Conservation (phyloP, 2,113 vertebrate genomes). For the Petromus typicus region DNA sequence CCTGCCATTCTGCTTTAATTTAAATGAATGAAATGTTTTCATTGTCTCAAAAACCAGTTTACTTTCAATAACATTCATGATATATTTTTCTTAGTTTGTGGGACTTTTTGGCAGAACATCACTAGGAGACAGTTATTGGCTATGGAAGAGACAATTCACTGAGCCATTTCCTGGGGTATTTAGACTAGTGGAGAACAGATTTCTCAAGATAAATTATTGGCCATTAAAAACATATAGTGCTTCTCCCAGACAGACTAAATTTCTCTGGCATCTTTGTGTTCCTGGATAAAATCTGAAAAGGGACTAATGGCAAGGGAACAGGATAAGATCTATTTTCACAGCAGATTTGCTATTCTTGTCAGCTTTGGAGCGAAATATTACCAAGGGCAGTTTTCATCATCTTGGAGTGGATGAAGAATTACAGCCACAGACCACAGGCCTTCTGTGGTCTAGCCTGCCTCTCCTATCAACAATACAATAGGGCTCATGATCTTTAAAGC, state of each 20-base stretch:
- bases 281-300: slow-evolving; percentile 67
- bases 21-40: slow-evolving; percentile 82
- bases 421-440: slow-evolving; percentile 26
- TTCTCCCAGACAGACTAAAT: slow-evolving; percentile 68
- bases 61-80: slow-evolving; percentile 77
- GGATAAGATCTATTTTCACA: slow-evolving; percentile 61
- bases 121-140: slow-evolving; percentile 47
- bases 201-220: slow-evolving; percentile 69
- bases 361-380: slow-evolving; percentile 64
- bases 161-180: slow-evolving; percentile 60
- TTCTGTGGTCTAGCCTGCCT: background rate
- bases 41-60: slow-evolving; percentile 78
- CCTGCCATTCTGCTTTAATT: slow-evolving; percentile 81
- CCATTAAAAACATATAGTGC: slow-evolving; percentile 63
- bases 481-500: background rate
- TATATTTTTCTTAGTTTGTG: slow-evolving; percentile 77
- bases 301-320: slow-evolving; percentile 68
- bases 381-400: slow-evolving; percentile 33
- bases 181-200: slow-evolving; percentile 58
- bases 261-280: slow-evolving; percentile 69
- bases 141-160: slow-evolving; percentile 65
- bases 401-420: slow-evolving; percentile 18
- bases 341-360: slow-evolving; percentile 46
- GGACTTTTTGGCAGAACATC: slow-evolving; percentile 59
- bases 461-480: background rate